Conservation (phyloP, 2,113 vertebrate species). For the Rattus rattus region DNA sequence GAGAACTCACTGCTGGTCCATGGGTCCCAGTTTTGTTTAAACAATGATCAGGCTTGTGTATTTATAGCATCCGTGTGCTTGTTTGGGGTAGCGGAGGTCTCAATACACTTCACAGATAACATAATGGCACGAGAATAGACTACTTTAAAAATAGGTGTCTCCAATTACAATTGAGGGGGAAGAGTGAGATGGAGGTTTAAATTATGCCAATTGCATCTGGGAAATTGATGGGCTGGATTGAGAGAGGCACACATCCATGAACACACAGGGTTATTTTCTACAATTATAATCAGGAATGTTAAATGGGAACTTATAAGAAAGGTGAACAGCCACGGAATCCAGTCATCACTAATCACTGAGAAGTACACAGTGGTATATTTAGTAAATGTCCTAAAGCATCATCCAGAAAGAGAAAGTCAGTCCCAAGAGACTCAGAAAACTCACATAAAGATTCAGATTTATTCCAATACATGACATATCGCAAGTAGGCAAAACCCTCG, state of each 20-base stretch:
- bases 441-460: neutral
- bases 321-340: neutral
- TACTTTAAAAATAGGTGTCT: constrained; percentile 68
- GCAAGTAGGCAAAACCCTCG: neutral
- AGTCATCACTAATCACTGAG: neutral
- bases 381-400: constrained; percentile 42
- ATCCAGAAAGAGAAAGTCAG: neutral
- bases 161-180: constrained; percentile 46
- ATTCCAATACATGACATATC: neutral
- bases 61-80: constrained; percentile 58
- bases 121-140: constrained; percentile 36
- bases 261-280: constrained; percentile 24
- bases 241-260: neutral
- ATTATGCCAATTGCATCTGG: constrained; percentile 14
- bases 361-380: constrained; percentile 32
- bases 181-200: constrained; percentile 32
- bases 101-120: constrained; percentile 67
- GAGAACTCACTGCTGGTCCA: neutral
- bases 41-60: constrained; percentile 49
- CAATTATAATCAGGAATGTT: constrained; percentile 51
- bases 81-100: constrained; percentile 23
- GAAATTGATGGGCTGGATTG: neutral
- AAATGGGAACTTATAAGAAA: constrained; percentile 4
- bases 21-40: constrained; percentile 45
- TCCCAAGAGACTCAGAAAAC: neutral